Evolutionary conservation across 2,113 vertebrate species (phyloP).

Genomic region (Hyaena hyaena): DNA sequence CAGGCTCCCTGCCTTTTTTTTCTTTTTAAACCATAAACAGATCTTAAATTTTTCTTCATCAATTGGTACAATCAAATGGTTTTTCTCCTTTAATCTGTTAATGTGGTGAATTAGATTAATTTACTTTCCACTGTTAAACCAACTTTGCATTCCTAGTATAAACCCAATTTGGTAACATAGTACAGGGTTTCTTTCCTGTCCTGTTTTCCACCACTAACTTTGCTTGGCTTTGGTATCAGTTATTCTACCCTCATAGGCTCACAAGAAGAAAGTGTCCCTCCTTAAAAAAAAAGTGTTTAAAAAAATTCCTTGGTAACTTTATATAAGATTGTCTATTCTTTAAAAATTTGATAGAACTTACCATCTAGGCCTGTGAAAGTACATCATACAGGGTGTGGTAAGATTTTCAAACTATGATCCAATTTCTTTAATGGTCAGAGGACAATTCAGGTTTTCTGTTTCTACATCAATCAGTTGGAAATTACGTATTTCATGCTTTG

Average conservation of each 20-base stretch:
- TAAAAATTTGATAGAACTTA: background rate
- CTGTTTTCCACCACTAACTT: background rate
- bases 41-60: background rate
- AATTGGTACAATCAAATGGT: background rate
- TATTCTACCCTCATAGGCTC: background rate
- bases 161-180: background rate
- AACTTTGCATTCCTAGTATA: background rate
- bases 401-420: background rate
- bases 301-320: background rate
- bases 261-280: background rate
- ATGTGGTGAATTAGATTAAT: background rate
- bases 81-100: background rate
- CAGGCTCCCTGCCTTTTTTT: background rate
- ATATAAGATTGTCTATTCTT: background rate
- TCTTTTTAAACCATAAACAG: background rate
- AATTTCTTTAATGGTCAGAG: background rate
- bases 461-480: background rate
- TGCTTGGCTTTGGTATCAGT: background rate
- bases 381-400: background rate
- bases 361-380: background rate
- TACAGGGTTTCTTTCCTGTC: background rate
- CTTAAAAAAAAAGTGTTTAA: background rate
- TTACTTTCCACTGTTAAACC: background rate
- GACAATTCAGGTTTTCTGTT: background rate
- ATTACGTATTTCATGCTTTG: background rate